Percentiles rank a stretch among this genome's conserved stretches.
phyloP scores from a whole-genome alignment of 2,797 vertebrate species.

The Mycteria americana region DNA sequence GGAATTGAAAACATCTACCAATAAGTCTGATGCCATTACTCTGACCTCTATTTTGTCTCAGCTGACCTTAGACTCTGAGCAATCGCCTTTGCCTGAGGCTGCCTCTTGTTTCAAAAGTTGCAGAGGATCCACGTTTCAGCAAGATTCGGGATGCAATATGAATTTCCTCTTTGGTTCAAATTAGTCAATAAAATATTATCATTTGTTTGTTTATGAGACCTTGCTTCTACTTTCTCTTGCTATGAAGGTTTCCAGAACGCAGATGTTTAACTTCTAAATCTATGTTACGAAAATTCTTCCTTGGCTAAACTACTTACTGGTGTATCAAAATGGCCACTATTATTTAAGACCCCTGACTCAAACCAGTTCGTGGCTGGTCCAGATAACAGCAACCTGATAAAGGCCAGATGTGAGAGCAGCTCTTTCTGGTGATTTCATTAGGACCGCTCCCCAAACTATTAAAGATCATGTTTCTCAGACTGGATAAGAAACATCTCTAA shows the following conservation, averaged over 20 bases:
- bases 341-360: not conserved
- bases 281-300: not conserved
- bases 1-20: constrained; percentile 32
- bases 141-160: not conserved
- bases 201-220: not conserved
- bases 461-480: not conserved
- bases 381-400: not conserved
- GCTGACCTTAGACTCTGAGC: constrained; percentile 51
- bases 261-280: not conserved
- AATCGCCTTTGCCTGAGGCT: constrained; percentile 27
- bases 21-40: constrained; percentile 34
- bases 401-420: not conserved
- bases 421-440: not conserved
- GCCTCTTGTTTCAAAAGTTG: constrained; percentile 48
- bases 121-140: constrained; percentile 35
- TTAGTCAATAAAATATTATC: not conserved
- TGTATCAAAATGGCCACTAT: not conserved
- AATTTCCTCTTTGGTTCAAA: not conserved
- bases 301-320: not conserved
- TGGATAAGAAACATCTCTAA: not conserved
- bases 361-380: not conserved
- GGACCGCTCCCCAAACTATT: not conserved
- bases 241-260: not conserved
- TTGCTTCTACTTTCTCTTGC: not conserved
- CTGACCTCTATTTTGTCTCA: constrained; percentile 64